Percentiles rank a stretch among this genome's conserved stretches.
These are phyloP conservation scores for Drosophila micromelanica DNA, from an alignment of 1,140 invertebrate species.

Conservation along the genomic window DNA sequence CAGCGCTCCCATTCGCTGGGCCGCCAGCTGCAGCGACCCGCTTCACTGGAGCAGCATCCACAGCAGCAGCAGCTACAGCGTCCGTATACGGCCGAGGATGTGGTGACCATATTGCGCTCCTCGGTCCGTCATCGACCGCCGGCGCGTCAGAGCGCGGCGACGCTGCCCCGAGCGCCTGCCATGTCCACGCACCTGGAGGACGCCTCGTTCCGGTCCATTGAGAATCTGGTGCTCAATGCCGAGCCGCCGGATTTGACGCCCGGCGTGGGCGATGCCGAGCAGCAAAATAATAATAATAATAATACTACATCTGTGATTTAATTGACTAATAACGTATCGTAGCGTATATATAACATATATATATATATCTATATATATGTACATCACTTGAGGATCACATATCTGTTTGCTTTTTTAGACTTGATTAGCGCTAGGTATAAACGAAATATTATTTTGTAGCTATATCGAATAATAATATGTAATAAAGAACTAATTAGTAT, in stretches of 20 bases:
- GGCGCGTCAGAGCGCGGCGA: conserved; percentile 40
- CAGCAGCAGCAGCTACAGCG: conserved; percentile 15
- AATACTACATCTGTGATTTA: conserved; percentile 84
- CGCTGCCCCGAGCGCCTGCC: conserved; percentile 63
- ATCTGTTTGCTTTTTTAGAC: conserved; percentile 79
- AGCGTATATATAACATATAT: conserved; percentile 21
- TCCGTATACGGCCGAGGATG: conserved; percentile 86
- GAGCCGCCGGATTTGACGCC: conserved; percentile 85
- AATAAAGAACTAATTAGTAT: conserved; percentile 50
- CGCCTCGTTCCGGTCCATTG: conserved; percentile 84
- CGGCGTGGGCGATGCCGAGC: conserved; percentile 41
- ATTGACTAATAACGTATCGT: conserved; percentile 73
- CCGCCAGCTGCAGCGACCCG: conserved; percentile 51
- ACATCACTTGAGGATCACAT: conserved; percentile 57
- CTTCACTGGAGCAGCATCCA: conserved; percentile 24
- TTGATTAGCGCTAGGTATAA: conserved; percentile 77
- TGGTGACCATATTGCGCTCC: conserved; percentile 86
- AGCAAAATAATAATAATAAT: conserved; percentile 26
- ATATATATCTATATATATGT: neutral
- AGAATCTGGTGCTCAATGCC: conserved; percentile 86
- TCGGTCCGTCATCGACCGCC: conserved; percentile 68
- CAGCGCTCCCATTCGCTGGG: conserved; percentile 70
- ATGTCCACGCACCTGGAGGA: conserved; percentile 70
- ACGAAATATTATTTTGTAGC: conserved; percentile 72
- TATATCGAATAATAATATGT: conserved; percentile 57